These are phyloP conservation scores for Hemicordylus capensis DNA, from an alignment of 2,113 vertebrate species.

Conservation along the genomic window DNA sequence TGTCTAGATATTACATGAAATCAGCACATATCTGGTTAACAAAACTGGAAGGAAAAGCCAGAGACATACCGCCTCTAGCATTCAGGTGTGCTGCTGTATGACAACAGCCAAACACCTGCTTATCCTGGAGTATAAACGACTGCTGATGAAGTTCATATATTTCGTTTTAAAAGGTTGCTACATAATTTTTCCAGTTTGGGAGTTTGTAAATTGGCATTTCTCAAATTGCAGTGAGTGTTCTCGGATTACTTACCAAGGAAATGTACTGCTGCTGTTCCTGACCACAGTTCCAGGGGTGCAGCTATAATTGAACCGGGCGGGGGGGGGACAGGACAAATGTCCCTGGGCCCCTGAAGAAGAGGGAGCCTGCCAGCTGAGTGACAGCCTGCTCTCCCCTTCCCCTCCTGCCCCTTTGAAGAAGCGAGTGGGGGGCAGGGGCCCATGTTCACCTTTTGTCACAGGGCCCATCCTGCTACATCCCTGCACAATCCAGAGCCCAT, in stretches of 20 bases:
- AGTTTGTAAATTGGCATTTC: neutral
- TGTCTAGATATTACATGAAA: neutral
- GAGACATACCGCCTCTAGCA: constrained; percentile 4
- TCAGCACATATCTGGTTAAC: neutral
- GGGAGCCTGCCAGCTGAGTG: too few relatives aligned
- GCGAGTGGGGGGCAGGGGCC: too few relatives aligned
- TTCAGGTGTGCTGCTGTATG: neutral
- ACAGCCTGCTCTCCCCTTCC: too few relatives aligned
- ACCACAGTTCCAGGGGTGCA: too few relatives aligned
- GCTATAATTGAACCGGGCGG: too few relatives aligned
- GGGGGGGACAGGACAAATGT: too few relatives aligned
- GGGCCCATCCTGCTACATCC: too few relatives aligned
- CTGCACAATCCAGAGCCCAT: neutral
- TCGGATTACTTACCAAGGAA: neutral
- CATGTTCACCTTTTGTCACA: too few relatives aligned
- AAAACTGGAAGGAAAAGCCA: neutral
- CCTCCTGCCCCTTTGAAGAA: too few relatives aligned
- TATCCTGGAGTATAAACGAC: neutral
- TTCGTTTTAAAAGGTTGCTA: neutral
- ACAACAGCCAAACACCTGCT: constrained; percentile 1
- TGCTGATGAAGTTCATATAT: constrained; percentile 1
- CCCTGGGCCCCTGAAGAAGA: too few relatives aligned
- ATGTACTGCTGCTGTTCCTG: neutral
- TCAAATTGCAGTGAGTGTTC: neutral
- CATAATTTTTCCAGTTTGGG: neutral